These are phyloP conservation scores for Pionites leucogaster DNA, from an alignment of 2,113 vertebrate genomes.

Conservation along the genomic window DNA sequence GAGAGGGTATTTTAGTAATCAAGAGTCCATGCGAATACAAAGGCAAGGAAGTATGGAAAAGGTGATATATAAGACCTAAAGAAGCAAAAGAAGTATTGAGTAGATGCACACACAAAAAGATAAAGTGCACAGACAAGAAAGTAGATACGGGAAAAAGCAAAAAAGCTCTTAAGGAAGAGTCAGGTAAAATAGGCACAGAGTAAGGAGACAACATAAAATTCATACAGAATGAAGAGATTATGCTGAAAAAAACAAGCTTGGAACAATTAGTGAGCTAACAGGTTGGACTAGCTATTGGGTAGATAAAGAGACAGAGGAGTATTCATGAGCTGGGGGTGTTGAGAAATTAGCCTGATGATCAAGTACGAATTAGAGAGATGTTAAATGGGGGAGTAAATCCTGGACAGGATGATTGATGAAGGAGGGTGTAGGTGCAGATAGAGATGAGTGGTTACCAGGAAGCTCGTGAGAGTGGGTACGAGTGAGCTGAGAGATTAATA, in stretches of 20 bases:
- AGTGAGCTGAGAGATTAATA: conserved; percentile 19
- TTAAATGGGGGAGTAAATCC: conserved; percentile 7
- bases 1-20: neutral
- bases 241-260: conserved; percentile 15
- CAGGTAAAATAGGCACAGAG: neutral
- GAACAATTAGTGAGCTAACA: conserved; percentile 9
- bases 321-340: conserved; percentile 44
- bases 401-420: conserved; percentile 34
- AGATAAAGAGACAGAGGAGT: conserved; percentile 28
- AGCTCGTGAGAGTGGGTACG: neutral
- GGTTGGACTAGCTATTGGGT: conserved; percentile 26
- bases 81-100: neutral
- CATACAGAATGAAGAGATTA: conserved; percentile 5
- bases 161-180: neutral
- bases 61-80: neutral
- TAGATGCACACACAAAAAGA: neutral
- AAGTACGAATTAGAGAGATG: neutral
- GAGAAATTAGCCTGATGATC: conserved; percentile 37
- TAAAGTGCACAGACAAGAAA: neutral
- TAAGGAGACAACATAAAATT: neutral
- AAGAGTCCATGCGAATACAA: neutral
- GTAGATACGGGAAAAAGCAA: neutral
- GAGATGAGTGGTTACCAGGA: conserved; percentile 31
- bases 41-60: neutral
- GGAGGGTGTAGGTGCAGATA: neutral